Evolutionary conservation across 2,797 vertebrate genomes (phyloP), one percentile per base, ranked within the genome.

Genomic region (Liparis tanakae): DNA sequence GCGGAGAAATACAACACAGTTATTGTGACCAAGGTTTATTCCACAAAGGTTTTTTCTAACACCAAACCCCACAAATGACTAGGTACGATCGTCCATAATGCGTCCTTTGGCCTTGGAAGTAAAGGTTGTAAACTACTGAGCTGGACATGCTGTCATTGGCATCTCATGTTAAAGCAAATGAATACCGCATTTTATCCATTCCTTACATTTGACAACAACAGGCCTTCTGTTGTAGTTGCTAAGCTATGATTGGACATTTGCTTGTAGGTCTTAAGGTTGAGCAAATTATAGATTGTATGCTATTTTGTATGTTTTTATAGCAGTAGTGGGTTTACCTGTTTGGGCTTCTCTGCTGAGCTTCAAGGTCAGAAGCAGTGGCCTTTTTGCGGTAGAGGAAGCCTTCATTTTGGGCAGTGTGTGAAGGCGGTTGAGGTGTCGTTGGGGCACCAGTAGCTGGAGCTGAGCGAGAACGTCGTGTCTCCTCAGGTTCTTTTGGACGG

Each of bases 361-460:
- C 96, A 84, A 97, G 95, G 85, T 97, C 97, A 64, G 89, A 85
- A 44, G 66, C 84, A 62, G 91, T 91, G 69, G 89, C 91, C 79
- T 96, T 97, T 81, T 98, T 98, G 44, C 97, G 95, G 86, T 95
- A 96, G 34, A 98, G 93, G 85, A 94, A 90, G 17, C 97, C 97
- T 91, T 97, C 96, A 15, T 96, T 95, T 1, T 95, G 94, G 70
- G 96, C 95, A 64, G 93, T 94, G 89, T 94, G 93, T 63, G 91
- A 93, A 56, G 93, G 94, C 0, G 93, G 92, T 2, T 96, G 96
- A 0, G 95, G 95, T 0, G 95, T 95, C 0, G 94, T 85, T 66
- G 95, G 20, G 88, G 96, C 80, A 85, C 97, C 46, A 50, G 96
- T 96, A 12, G 96, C 96, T 0, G 97, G 97, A 25, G 96, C 97